These are phyloP conservation scores for Leucozona laternaria DNA, from an alignment of 2,888 invertebrate genomes.

Conservation along the genomic window DNA sequence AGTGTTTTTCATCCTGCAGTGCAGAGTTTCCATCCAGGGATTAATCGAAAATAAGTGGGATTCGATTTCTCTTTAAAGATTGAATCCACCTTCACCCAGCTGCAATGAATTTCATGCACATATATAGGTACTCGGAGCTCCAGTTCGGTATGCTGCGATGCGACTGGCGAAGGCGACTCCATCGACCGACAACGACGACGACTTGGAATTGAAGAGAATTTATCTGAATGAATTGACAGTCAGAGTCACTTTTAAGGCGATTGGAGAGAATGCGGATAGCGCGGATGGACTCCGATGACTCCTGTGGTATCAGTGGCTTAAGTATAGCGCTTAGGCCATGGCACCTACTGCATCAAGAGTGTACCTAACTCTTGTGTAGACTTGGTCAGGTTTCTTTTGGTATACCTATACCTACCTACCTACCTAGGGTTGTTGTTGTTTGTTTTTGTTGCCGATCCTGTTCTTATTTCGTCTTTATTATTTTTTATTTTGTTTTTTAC, in stretches of 20 bases:
- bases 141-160: too few relatives aligned
- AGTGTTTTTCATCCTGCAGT: neutral
- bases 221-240: slow-evolving; percentile 65
- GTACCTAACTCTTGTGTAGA: slow-evolving; percentile 39
- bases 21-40: slow-evolving; percentile 48
- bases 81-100: slow-evolving; percentile 3
- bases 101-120: slow-evolving; percentile 20
- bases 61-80: slow-evolving; percentile 56
- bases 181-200: slow-evolving; percentile 17
- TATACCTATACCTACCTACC: too few relatives aligned
- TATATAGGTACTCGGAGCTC: too few relatives aligned
- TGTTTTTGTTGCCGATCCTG: neutral
- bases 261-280: slow-evolving; percentile 55
- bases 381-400: slow-evolving; percentile 59
- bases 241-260: slow-evolving; percentile 62
- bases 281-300: slow-evolving; percentile 55
- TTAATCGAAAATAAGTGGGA: slow-evolving; percentile 44
- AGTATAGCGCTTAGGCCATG: slow-evolving; percentile 66
- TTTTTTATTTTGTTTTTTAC: slow-evolving; percentile 15
- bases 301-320: slow-evolving; percentile 66
- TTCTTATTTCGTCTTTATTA: neutral
- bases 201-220: slow-evolving; percentile 37
- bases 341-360: slow-evolving; percentile 47
- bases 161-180: neutral
- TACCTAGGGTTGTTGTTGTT: slow-evolving; percentile 51